Percentiles rank a stretch among this genome's conserved stretches.
phyloP scores from a whole-genome alignment of 2,797 vertebrate genomes.

The Diglossa cyanea region DNA sequence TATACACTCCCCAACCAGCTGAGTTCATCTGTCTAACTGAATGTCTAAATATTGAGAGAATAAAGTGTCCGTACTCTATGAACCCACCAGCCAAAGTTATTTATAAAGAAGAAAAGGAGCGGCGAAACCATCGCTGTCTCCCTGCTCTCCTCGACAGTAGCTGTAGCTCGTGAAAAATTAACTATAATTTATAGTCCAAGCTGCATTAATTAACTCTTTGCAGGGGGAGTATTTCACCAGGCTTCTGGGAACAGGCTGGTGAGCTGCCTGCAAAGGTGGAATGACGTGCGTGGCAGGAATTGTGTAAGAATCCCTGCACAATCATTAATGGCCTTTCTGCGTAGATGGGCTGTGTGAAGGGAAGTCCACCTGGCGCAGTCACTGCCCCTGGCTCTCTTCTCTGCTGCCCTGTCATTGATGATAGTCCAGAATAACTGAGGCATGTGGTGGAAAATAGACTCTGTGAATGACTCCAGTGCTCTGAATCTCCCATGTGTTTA shows the following conservation, averaged over 20 bases:
- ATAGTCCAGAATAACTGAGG: neutral
- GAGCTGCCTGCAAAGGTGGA: neutral
- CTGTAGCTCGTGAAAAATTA: slow-evolving; percentile 34
- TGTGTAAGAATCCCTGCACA: neutral
- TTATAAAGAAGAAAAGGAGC: neutral
- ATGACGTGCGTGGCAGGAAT: neutral
- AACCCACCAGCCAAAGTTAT: slow-evolving; percentile 29
- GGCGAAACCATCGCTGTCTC: neutral
- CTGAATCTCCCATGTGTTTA: neutral
- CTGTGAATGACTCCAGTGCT: neutral
- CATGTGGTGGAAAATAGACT: fast-evolving
- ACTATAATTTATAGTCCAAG: neutral
- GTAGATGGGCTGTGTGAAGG: neutral
- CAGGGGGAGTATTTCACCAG: neutral
- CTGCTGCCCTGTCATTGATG: neutral
- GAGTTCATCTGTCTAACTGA: slow-evolving; percentile 74
- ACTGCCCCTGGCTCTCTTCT: neutral
- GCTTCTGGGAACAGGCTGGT: neutral
- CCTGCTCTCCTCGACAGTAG: slow-evolving; percentile 30
- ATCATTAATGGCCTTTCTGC: neutral
- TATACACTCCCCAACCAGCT: slow-evolving; percentile 67
- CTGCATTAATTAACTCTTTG: slow-evolving; percentile 54
- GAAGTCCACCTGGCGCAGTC: neutral
- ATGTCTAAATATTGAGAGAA: slow-evolving; percentile 78
- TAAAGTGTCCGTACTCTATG: slow-evolving; percentile 60